These are phyloP conservation scores for Ambastaia sidthimunki DNA, from an alignment of 2,797 vertebrate species.

Conservation along the genomic window DNA sequence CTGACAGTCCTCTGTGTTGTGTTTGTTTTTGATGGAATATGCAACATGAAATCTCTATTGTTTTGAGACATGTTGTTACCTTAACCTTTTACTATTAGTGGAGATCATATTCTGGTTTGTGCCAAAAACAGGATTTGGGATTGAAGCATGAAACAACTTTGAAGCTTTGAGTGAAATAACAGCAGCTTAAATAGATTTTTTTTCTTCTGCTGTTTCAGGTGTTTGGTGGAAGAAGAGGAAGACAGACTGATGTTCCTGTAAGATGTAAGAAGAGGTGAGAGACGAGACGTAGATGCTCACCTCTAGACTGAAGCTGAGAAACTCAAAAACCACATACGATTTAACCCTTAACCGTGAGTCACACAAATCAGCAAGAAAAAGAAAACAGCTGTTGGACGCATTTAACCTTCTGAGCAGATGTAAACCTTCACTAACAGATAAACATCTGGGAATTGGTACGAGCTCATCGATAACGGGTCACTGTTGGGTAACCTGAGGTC, in stretches of 20 bases:
- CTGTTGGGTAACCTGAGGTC: constrained; percentile 69
- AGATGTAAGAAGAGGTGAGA: constrained; percentile 45
- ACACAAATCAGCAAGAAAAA: constrained; percentile 52
- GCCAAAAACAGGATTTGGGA: constrained; percentile 20
- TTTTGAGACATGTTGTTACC: constrained; percentile 25
- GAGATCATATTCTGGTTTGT: constrained; percentile 3
- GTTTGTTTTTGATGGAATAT: constrained; percentile 51
- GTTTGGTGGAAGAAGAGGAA: constrained; percentile 78
- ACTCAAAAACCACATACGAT: constrained; percentile 37
- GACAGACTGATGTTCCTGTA: constrained; percentile 70
- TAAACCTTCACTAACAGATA: constrained; percentile 73
- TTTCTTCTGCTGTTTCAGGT: constrained; percentile 62
- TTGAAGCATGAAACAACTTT: constrained; percentile 19
- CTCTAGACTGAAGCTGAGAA: constrained; percentile 60
- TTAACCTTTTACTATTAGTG: neutral
- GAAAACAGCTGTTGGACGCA: constrained; percentile 39
- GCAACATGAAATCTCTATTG: constrained; percentile 37
- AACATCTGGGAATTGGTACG: constrained; percentile 66
- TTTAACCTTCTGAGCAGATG: constrained; percentile 64
- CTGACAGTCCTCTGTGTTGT: constrained; percentile 51
- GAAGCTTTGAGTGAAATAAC: constrained; percentile 8
- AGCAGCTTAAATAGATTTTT: neutral
- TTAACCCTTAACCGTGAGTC: constrained; percentile 49
- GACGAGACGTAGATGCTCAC: constrained; percentile 23
- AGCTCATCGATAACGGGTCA: constrained; percentile 72